Conservation (phyloP, 2,888 invertebrate genomes). For the Calameuta idolon region DNA sequence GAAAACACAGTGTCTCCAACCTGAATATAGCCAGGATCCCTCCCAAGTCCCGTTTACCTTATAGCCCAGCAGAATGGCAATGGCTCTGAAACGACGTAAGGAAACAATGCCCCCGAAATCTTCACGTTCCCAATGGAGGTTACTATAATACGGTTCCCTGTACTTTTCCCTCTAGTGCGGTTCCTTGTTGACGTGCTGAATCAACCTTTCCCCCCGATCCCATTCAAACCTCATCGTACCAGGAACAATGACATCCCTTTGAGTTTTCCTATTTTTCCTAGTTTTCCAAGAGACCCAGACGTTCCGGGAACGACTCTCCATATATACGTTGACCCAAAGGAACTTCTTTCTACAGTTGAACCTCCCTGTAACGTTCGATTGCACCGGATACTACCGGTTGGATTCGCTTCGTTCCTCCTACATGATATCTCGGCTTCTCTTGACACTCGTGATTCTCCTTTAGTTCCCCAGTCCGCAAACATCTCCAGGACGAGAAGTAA, state of each 20-base stretch:
- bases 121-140: not conserved
- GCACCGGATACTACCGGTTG: not conserved
- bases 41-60: not conserved
- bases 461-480: not conserved
- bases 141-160: not conserved
- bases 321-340: not conserved
- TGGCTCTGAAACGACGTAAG: not conserved
- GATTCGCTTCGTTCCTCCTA: not conserved
- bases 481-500: not conserved
- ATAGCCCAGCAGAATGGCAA: not conserved
- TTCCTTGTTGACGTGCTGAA: not conserved
- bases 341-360: not conserved
- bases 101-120: not conserved
- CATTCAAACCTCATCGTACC: not conserved
- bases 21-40: not conserved
- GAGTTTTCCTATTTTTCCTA: not conserved
- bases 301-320: not conserved
- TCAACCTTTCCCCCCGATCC: not conserved
- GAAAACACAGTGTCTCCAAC: not conserved
- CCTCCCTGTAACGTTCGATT: not conserved
- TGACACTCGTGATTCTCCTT: not conserved
- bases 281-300: not conserved
- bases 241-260: not conserved
- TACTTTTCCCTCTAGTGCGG: not conserved
- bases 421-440: not conserved